These are phyloP conservation scores for Pandemis corylana DNA, from an alignment of 2,888 invertebrate species.

Conservation along the genomic window DNA sequence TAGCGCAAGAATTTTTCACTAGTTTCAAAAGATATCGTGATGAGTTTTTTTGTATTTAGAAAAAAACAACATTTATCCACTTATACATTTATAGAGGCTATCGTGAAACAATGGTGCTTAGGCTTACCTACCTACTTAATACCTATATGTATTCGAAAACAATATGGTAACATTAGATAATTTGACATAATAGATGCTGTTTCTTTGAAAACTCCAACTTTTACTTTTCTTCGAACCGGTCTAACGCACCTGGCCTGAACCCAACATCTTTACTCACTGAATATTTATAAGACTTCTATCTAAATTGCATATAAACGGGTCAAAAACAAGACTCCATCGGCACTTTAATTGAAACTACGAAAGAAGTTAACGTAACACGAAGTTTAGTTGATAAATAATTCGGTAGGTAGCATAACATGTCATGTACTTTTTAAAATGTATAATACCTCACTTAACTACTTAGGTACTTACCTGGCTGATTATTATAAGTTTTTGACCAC, in stretches of 20 bases:
- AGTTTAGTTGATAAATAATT: background rate
- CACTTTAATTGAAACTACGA: constrained; percentile 1
- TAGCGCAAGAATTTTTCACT: too few species aligned
- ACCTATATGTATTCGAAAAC: background rate
- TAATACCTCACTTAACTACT: too few species aligned
- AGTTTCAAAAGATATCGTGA: too few species aligned
- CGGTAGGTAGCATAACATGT: too few species aligned
- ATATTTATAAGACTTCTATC: constrained; percentile 28
- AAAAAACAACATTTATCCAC: too few species aligned
- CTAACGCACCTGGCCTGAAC: constrained; percentile 44
- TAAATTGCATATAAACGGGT: constrained; percentile 19
- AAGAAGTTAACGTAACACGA: background rate
- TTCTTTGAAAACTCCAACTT: constrained; percentile 47
- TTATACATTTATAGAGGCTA: too few species aligned
- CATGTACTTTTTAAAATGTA: too few species aligned
- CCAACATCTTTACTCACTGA: constrained; percentile 9
- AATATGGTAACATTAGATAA: constrained; percentile 16
- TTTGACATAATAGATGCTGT: constrained; percentile 27
- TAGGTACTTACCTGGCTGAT: too few species aligned
- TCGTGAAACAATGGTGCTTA: too few species aligned
- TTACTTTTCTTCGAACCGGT: constrained; percentile 56
- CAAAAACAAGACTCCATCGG: constrained; percentile 9
- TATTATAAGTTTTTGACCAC: too few species aligned
- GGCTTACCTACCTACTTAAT: too few species aligned
- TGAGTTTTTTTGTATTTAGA: too few species aligned